Evolutionary conservation across 1,140 invertebrate genomes (phyloP).

Genomic region (Drosophila varians): DNA sequence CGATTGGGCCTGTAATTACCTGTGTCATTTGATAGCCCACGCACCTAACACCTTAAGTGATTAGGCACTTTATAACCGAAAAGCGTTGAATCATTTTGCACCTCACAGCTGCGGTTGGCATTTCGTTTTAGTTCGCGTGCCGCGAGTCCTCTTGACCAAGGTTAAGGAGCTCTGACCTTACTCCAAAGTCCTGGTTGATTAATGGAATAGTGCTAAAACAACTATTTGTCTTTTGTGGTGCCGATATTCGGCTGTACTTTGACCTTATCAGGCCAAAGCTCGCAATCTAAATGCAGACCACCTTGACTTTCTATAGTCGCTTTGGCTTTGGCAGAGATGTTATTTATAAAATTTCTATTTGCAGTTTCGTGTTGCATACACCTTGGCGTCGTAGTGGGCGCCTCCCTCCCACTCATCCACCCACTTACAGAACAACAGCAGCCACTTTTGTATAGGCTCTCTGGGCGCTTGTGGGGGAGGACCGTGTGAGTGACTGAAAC

Average conservation of each 20-base stretch:
- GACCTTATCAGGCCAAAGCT: not conserved
- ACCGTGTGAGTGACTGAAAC: conserved; percentile 45
- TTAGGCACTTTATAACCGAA: conserved; percentile 54
- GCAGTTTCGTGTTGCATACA: conserved; percentile 46
- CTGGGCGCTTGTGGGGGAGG: conserved; percentile 13
- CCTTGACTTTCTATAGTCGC: not conserved
- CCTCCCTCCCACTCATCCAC: conserved; percentile 6
- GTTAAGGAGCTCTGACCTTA: conserved; percentile 22
- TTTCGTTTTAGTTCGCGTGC: conserved; percentile 53
- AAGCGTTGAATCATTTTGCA: conserved; percentile 60
- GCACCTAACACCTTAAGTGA: conserved; percentile 49
- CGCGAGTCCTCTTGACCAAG: conserved; percentile 31
- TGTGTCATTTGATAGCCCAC: conserved; percentile 49
- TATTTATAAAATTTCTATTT: conserved; percentile 75
- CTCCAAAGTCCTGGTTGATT: not conserved
- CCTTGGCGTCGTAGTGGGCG: not conserved
- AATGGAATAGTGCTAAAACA: conserved; percentile 3
- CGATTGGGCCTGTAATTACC: conserved; percentile 41
- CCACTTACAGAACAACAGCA: conserved; percentile 46
- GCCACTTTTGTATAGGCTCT: conserved; percentile 52
- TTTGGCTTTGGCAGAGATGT: conserved; percentile 7
- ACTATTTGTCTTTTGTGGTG: not conserved
- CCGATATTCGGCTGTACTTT: not conserved
- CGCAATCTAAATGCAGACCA: not conserved
- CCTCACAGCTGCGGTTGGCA: conserved; percentile 33